phyloP scores from a whole-genome alignment of 2,888 invertebrate genomes.

The Drosophila fungiperda region DNA sequence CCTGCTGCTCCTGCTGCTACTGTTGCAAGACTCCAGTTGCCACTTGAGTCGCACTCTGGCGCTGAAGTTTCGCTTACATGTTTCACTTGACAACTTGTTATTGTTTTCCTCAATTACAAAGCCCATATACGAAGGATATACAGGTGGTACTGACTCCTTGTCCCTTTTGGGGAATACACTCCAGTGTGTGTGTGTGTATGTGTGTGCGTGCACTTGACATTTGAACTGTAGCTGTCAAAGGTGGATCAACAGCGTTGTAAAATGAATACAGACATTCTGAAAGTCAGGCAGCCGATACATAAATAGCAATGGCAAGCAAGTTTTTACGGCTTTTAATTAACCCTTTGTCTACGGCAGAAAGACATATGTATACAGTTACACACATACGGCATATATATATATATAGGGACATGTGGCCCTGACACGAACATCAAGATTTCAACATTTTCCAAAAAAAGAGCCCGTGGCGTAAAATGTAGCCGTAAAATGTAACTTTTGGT shows the following conservation, averaged over 20 bases:
- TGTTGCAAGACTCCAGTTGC: slow-evolving; percentile 3
- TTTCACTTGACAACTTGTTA: slow-evolving; percentile 71
- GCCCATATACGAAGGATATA: slow-evolving; percentile 39
- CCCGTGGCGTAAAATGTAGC: slow-evolving; percentile 20
- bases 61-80: slow-evolving; percentile 68
- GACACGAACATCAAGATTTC: slow-evolving; percentile 77
- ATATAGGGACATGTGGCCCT: slow-evolving; percentile 42
- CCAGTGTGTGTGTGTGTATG: slow-evolving; percentile 16
- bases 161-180: background rate
- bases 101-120: slow-evolving; percentile 77
- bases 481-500: slow-evolving; percentile 35
- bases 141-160: background rate
- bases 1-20: background rate
- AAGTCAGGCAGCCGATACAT: slow-evolving; percentile 32
- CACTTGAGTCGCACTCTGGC: slow-evolving; percentile 32
- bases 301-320: slow-evolving; percentile 50
- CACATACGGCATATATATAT: background rate
- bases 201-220: slow-evolving; percentile 71
- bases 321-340: slow-evolving; percentile 76
- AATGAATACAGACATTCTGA: slow-evolving; percentile 28
- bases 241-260: slow-evolving; percentile 45
- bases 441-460: background rate
- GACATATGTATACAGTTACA: slow-evolving; percentile 7
- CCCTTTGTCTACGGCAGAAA: slow-evolving; percentile 61
- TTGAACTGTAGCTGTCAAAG: slow-evolving; percentile 77